Base-by-base conservation (phyloP, 1,140 invertebrate genomes). In the Polyergus mexicanus region DNA sequence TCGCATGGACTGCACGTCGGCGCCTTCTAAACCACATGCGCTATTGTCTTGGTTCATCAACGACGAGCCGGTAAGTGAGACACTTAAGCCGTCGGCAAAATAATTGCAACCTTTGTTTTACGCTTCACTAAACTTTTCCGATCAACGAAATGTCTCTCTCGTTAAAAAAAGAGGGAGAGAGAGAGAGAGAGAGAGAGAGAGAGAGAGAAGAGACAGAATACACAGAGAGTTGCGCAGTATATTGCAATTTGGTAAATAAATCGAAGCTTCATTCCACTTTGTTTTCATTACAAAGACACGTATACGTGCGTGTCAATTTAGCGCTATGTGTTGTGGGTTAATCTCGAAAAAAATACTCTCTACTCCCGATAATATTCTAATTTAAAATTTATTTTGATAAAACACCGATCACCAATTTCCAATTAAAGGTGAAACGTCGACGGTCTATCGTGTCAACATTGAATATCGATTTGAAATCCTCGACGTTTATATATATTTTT, bases 21-120 rank as follows among this genome's bases (percentile, higher is more conserved):
- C 97, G 16, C 95, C 96, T 87, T 98, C 98, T 13, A 97, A 98
- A 91, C 98, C 98, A 0, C 97, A 97, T 0, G 98, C 98, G 13
- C 96, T 97, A 85, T 96, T 98, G 41, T 96, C 96, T 56, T 98
- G 98, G 98, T 98, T 97, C 93, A 97, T 98, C 92, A 99, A 99
- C 92, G 97, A 97, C 51, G 97, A 98, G 90, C 96, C 97, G 90
- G 97, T 97, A 91, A 96, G 96, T 88, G 72, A 87, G 44, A 81
- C 35, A 63, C 71, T 85, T 74, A 78, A 78, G 84, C 16, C 47
- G 83, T 69, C 41, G 38, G 10, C 58, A 38, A 63, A 74, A 66
- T 63, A 63, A 54, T 69, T 66, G 47, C 54, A 35, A 58, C 11
- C 58, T 68, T 71, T 81, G 54, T 60, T 62, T 80, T 35, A 56